Base-by-base conservation (phyloP, 2,888 invertebrate species). In the Autographa pulchrina region DNA sequence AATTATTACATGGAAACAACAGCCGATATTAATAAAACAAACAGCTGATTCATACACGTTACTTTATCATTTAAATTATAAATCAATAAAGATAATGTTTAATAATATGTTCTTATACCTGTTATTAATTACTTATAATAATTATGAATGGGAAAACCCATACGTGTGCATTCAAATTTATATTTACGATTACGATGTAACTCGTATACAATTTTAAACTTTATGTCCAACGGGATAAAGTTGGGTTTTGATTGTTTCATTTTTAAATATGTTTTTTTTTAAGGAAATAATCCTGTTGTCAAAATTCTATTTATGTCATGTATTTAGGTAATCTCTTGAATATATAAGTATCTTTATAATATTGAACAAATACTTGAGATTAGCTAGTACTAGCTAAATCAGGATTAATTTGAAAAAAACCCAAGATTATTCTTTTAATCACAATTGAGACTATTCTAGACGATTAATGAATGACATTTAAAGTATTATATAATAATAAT, bases 21-120 rank as follows among this genome's bases (percentile, higher is more conserved):
- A 48, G 48, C n/a, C 7, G 16, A 16, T n/a, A n/a, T 48, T 48
- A n/a, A 16, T 48, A 11, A 41, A 4, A n/a, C 48, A n/a, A 16
- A 4, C 48, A 48, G n/a, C 48, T 48, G 48, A n/a, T 48, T 48
- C 7, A 48, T n/a, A 4, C 43, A 43, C n/a, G 4, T 48, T 48
- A n/a, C n/a, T n/a, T n/a, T 48, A 48, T 48, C 48, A n/a, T n/a
- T 48, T 16, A n/a, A 48, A 48, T n/a, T n/a, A 48, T 48, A 48
- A 48, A 48, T 48, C 48, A 48, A 48, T 48, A 48, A n/a, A 16
- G 48, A 48, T 48, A n/a, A 48, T 48, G n/a, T 48, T n/a, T 48
- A 43, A 41, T 41, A 13, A 41, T 16, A 48, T 48, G n/a, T 48
- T 48, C 9, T 38, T 38, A 38, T 38, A 38, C 11, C 11, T 38